Base-by-base conservation (phyloP, 2,113 vertebrate genomes). In the Anhinga rufa region DNA sequence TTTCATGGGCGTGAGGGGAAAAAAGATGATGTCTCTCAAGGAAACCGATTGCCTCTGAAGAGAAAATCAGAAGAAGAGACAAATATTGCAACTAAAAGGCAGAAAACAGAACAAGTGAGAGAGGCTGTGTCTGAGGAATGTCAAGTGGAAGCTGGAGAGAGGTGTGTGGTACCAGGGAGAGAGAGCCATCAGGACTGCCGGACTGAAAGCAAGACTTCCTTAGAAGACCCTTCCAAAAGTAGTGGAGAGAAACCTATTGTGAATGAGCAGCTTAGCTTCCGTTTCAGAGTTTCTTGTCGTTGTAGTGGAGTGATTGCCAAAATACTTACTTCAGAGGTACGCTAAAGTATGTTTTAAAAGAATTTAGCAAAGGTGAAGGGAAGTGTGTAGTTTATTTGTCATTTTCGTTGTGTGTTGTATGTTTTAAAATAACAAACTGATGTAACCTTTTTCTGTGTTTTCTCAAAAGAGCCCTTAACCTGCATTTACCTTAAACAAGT, bases 251-350 rank as follows among this genome's bases (percentile, higher is more conserved):
- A 94, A 38, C 54, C 71, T 32, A 2, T 7, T 66, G 55, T 1
- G 1, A 18, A 14, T 8, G 75, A 58, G 38, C 16, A 84, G 36
- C 12, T 49, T 2, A 25, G 57, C 60, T 69, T 98, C 79, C 97
- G 94, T 46, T 99, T 99, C 92, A 98, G 99, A 96, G 98, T 99
- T 64, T 99, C 98, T 61, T 99, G 99, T 96, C 99, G 99, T 72
- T 99, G 99, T 82, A 98, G 98, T 57, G 99, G 99, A 85, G 90
- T 95, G 0, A n/a, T 99, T 78, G 97, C 98, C 62, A 98, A 96
- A 96, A 87, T 81, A 60, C 94, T 99, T 74, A 96, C 92, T 36
- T 51, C 98, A 17, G 99, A 99, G 99, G 99, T 99, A 94, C 38
- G 77, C 60, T 58, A 9, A 51, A 49, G 3, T 54, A 0, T 36